Evolutionary conservation across 2,113 vertebrate species (phyloP).

Genomic region (Hemicordylus capensis): DNA sequence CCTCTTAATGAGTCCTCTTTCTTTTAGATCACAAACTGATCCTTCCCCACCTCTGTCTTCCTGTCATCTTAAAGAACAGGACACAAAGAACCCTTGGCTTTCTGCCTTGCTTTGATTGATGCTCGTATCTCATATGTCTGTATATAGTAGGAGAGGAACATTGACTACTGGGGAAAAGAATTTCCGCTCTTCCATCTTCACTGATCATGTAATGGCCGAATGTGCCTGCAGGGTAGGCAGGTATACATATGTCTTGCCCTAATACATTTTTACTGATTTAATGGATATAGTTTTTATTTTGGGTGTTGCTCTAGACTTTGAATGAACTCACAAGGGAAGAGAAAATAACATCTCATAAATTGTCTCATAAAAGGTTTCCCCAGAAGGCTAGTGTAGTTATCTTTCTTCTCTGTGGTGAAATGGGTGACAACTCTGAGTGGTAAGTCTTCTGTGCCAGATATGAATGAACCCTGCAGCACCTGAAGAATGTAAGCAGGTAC

Average conservation of each 20-base stretch:
- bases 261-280: background rate
- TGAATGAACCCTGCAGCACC: background rate
- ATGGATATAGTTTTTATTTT: too few relatives aligned
- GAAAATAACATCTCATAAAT: background rate
- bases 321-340: background rate
- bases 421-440: background rate
- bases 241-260: background rate
- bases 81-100: too few relatives aligned
- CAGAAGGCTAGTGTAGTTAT: background rate
- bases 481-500: background rate
- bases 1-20: too few relatives aligned
- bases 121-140: too few relatives aligned
- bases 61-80: background rate
- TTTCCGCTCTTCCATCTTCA: too few relatives aligned
- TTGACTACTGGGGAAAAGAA: too few relatives aligned
- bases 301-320: background rate
- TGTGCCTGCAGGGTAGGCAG: too few relatives aligned
- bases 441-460: too few relatives aligned
- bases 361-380: background rate
- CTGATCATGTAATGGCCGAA: background rate
- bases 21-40: background rate
- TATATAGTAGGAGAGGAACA: too few relatives aligned
- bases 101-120: background rate
- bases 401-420: background rate
- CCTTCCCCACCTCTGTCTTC: background rate